Percentiles rank a stretch among this genome's conserved stretches.
These are phyloP conservation scores for Drosophila prosaltans DNA, from an alignment of 1,140 invertebrate genomes.

Conservation along the genomic window DNA sequence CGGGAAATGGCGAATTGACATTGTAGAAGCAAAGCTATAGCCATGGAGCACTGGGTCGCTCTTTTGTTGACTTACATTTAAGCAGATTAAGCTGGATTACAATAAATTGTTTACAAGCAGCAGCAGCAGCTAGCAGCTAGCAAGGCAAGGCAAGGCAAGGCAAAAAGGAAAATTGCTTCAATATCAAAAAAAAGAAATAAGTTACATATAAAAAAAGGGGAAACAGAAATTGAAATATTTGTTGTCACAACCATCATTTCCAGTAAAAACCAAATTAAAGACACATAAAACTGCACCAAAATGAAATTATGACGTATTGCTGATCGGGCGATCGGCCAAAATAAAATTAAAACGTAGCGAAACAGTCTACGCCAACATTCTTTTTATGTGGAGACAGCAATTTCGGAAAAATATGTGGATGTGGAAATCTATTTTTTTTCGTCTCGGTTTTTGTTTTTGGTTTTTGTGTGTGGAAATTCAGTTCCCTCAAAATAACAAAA, in stretches of 20 bases:
- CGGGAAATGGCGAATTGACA: slow-evolving; percentile 20
- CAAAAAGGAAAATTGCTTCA: slow-evolving; percentile 46
- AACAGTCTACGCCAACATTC: slow-evolving; percentile 38
- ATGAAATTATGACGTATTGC: slow-evolving; percentile 56
- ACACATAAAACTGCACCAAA: slow-evolving; percentile 51
- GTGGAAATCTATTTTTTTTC: slow-evolving; percentile 14
- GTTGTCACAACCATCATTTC: slow-evolving; percentile 37
- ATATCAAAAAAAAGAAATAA: slow-evolving; percentile 42
- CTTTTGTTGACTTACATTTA: slow-evolving; percentile 33
- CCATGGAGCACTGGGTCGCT: slow-evolving; percentile 35
- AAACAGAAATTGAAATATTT: slow-evolving; percentile 36
- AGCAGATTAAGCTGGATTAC: slow-evolving; percentile 73
- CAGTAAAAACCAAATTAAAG: slow-evolving; percentile 14
- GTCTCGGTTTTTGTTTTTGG: background rate
- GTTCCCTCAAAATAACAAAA: background rate
- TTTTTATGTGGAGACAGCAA: slow-evolving; percentile 27
- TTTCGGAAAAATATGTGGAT: slow-evolving; percentile 3
- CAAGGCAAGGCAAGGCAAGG: slow-evolving; percentile 13
- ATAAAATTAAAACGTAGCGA: slow-evolving; percentile 27
- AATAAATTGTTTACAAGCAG: slow-evolving; percentile 59
- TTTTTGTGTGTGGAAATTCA: slow-evolving; percentile 7
- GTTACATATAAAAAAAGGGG: slow-evolving; percentile 4
- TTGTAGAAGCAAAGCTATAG: slow-evolving; percentile 29
- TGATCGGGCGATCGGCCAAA: slow-evolving; percentile 62
- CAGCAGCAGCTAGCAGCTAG: slow-evolving; percentile 12